phyloP scores from a whole-genome alignment of 2,888 invertebrate genomes.

The Eulithis prunata region DNA sequence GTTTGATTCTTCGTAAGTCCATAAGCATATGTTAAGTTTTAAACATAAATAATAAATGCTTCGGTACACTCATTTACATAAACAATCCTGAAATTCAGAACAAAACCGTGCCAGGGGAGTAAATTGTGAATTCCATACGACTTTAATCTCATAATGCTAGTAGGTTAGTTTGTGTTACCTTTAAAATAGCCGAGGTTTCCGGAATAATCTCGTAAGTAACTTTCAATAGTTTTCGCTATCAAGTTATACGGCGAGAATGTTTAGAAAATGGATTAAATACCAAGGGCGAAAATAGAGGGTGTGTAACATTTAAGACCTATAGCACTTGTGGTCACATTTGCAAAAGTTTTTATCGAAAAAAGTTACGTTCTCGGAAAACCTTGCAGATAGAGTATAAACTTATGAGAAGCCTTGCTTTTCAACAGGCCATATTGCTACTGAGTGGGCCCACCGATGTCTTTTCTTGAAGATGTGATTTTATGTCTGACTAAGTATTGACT shows the following conservation, averaged over 20 bases:
- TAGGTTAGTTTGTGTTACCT: slow-evolving; percentile 45
- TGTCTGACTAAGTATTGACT: too few species aligned
- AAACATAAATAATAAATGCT: too few species aligned
- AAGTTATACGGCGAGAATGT: slow-evolving; percentile 29
- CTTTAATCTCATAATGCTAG: slow-evolving; percentile 38
- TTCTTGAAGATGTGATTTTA: too few species aligned
- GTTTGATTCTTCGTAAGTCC: too few species aligned
- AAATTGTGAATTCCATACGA: slow-evolving; percentile 65
- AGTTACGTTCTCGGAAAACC: too few species aligned
- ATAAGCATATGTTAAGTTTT: too few species aligned
- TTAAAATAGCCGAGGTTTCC: slow-evolving; percentile 36
- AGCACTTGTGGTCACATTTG: too few species aligned
- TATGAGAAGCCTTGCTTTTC: too few species aligned
- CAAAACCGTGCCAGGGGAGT: slow-evolving; percentile 54
- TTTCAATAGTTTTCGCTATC: slow-evolving; percentile 73
- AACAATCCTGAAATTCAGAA: slow-evolving; percentile 59
- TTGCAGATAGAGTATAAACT: too few species aligned
- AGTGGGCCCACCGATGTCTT: too few species aligned
- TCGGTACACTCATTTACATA: slow-evolving; percentile 67
- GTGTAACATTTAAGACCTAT: not conserved
- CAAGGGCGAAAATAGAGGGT: slow-evolving; percentile 14
- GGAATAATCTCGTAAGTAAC: slow-evolving; percentile 72
- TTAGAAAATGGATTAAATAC: slow-evolving; percentile 50
- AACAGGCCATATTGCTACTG: too few species aligned
- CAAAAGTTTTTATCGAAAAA: too few species aligned